phyloP scores from a whole-genome alignment of 2,888 invertebrate genomes.

The Hirtodrosophila cameraria region DNA sequence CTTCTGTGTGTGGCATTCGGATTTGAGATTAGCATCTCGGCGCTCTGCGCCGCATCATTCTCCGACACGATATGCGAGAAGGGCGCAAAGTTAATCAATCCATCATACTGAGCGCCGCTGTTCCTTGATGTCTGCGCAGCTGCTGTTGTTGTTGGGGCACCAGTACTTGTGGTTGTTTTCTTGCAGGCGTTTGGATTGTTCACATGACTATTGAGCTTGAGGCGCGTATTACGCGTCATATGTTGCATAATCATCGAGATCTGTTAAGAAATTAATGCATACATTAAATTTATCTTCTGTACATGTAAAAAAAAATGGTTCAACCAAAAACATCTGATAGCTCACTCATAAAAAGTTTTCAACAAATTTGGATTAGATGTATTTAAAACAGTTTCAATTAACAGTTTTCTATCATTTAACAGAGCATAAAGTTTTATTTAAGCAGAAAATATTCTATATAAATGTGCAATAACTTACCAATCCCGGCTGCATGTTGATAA shows the following conservation, averaged over 20 bases:
- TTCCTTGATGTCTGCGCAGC: constrained; percentile 83
- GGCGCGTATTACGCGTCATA: constrained; percentile 85
- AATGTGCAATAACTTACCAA: constrained; percentile 84
- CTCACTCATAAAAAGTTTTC: too few species aligned
- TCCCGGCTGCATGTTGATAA: constrained; percentile 89
- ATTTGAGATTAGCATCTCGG: constrained; percentile 93
- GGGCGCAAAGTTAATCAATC: constrained; percentile 95
- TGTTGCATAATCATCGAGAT: constrained; percentile 87
- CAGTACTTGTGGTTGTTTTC: constrained; percentile 80
- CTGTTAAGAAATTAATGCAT: constrained; percentile 41
- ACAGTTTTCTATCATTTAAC: too few species aligned
- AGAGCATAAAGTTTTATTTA: too few species aligned
- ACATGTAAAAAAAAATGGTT: too few species aligned
- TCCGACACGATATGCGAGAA: constrained; percentile 91
- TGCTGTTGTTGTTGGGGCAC: constrained; percentile 77
- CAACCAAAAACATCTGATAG: too few species aligned
- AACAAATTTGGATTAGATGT: too few species aligned
- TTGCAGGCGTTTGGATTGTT: constrained; percentile 80
- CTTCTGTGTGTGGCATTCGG: constrained; percentile 91
- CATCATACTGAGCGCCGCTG: constrained; percentile 88
- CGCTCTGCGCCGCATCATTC: constrained; percentile 94
- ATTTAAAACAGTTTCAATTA: too few species aligned
- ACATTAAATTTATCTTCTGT: not conserved
- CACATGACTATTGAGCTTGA: constrained; percentile 82
- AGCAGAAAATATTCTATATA: too few species aligned